Conservation (phyloP, 2,888 invertebrate genomes). For the Meghimatium bilineatum region DNA sequence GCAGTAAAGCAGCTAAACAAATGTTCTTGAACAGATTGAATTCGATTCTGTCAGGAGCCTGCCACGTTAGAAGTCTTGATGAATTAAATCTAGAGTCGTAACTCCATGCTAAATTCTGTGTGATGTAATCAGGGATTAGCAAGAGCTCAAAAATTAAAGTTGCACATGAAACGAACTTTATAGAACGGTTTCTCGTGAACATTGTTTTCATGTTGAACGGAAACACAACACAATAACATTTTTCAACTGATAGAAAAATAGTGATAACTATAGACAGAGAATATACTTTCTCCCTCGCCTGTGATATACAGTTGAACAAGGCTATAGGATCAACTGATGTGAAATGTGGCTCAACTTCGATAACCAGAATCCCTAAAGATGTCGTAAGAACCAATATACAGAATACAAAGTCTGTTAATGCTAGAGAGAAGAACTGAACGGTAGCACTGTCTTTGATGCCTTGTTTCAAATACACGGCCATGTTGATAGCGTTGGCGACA, state of each 20-base stretch:
- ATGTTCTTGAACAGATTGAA: background rate
- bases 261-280: slow-evolving; percentile 7
- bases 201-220: background rate
- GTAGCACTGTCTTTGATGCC: slow-evolving; percentile 24
- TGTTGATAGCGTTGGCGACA: slow-evolving; percentile 12
- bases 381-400: background rate
- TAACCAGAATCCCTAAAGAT: background rate
- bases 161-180: background rate
- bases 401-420: background rate
- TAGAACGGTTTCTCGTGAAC: background rate
- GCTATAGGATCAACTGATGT: background rate
- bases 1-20: background rate
- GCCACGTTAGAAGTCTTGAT: background rate
- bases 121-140: slow-evolving; percentile 16
- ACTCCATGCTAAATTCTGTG: background rate
- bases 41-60: background rate
- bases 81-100: background rate
- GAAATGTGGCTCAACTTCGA: background rate
- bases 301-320: background rate
- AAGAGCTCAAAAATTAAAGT: background rate
- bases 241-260: background rate
- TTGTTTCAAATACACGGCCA: slow-evolving; percentile 8
- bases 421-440: slow-evolving; percentile 8
- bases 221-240: slow-evolving; percentile 17
- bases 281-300: background rate